phyloP scores from a whole-genome alignment of 35 echinoderm and acorn worm species.

The Chiridota heheva region DNA sequence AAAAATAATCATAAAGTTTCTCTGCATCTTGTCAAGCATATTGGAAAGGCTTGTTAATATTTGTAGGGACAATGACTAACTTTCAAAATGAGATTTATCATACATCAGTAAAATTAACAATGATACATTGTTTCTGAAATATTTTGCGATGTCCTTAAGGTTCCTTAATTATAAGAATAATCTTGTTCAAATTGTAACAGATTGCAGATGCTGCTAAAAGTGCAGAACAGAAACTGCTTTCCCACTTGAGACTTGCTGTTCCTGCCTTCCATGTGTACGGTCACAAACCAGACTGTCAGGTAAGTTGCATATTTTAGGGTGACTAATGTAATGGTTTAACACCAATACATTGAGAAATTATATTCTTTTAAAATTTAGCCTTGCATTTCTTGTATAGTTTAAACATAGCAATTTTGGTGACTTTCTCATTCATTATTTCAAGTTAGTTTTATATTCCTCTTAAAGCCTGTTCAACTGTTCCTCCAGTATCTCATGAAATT shows the following conservation, averaged over 20 bases:
- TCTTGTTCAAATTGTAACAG: too few species aligned
- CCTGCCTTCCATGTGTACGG: constrained; percentile 47
- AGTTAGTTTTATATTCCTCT: background rate
- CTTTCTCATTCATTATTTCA: background rate
- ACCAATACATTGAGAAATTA: background rate
- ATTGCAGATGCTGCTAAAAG: too few species aligned
- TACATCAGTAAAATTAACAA: too few species aligned
- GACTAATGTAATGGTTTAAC: background rate
- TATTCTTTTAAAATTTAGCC: background rate
- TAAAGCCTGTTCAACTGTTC: background rate
- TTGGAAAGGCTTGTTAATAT: too few species aligned
- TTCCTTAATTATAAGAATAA: too few species aligned
- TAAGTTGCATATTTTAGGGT: background rate
- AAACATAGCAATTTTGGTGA: background rate
- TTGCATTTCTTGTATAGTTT: background rate
- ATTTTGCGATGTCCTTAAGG: too few species aligned
- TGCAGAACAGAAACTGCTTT: too few species aligned
- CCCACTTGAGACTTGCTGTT: too few species aligned
- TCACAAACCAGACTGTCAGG: constrained; percentile 44
- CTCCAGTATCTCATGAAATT: background rate
- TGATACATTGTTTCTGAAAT: too few species aligned
- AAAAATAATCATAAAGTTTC: background rate
- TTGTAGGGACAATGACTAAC: background rate
- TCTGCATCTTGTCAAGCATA: too few species aligned
- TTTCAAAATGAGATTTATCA: too few species aligned